Base-by-base conservation (phyloP, 2,888 invertebrate genomes). In the Arctia plantaginis region DNA sequence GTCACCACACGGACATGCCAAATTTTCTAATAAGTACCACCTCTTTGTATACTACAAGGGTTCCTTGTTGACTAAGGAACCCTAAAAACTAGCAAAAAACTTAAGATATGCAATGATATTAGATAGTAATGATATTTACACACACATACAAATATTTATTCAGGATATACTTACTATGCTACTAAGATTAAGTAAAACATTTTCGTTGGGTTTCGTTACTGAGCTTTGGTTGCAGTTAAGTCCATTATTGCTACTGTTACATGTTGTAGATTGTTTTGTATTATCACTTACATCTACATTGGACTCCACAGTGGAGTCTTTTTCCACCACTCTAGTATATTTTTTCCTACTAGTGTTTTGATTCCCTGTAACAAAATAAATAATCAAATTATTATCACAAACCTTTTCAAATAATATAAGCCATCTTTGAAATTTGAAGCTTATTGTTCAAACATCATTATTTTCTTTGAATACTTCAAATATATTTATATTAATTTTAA, bases 311-410 rank as follows among this genome's bases (percentile, higher is more conserved):
- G 69, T 66, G 69, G 71, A 73, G 18, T 89, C 88, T 69, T 86
- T 89, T 47, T 89, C 88, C 30, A 85, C 64, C 10, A 84, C 84
- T 78, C 81, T 87, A 2, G 83, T 77, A 74, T 87, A 83, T 72
- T 88, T 92, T 74, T 86, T 89, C 69, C 86, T 82, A 44, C 74
- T 80, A 73, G 87, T 84, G 30, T 77, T 77, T 82, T 89, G 88
- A 73, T 87, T 89, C 18, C 92, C 92, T 92, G 88, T 65, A 87
- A 82, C 23, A 83, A n/a, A 81, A 72, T 18, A 73, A n/a, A 44
- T 13, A 55, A 69, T 59, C 10, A 39, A 59, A 69, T 18, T 39
- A 30, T 6, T 35, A 72, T 23, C 30, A 27, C 1, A 8, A n/a
- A 51, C 12, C 35, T 47, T 27, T 62, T 64, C 62, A 64, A 66